A percentile compares a stretch with the other conserved stretches of the same genome.
Evolutionary conservation across 1,140 invertebrate genomes (phyloP).

Genomic region (Polypedilum vanderplanki): DNA sequence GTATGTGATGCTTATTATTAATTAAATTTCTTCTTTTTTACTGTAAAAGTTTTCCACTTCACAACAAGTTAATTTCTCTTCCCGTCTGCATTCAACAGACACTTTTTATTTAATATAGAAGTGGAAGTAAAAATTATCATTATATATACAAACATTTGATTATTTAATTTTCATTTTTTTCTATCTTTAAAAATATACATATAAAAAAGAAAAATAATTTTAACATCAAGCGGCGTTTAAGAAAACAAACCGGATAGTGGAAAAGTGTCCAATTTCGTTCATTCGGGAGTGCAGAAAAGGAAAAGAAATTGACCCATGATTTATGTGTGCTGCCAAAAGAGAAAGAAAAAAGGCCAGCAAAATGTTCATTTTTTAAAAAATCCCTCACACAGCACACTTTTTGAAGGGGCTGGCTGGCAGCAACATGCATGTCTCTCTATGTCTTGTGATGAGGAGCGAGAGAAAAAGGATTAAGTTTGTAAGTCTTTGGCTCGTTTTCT

Average conservation of each 20-base stretch:
- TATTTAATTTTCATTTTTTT: background rate
- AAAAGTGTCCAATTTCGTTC: background rate
- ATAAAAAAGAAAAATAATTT: background rate
- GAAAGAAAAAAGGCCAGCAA: constrained; percentile 2
- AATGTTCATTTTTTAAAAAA: background rate
- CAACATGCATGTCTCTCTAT: constrained; percentile 8
- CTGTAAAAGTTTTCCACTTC: too few relatives aligned
- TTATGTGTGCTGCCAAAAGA: constrained; percentile 4
- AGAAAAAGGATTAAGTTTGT: constrained; percentile 7
- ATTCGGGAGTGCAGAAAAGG: background rate
- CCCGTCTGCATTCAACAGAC: too few relatives aligned
- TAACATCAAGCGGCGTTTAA: too few relatives aligned
- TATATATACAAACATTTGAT: too few relatives aligned
- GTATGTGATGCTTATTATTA: too few relatives aligned
- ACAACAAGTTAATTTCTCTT: too few relatives aligned
- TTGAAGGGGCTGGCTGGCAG: background rate
- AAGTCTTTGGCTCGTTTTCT: background rate
- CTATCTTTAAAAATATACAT: background rate
- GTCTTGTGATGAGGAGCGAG: background rate
- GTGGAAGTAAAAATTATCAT: too few relatives aligned
- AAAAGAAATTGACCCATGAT: constrained; percentile 18
- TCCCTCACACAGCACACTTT: background rate
- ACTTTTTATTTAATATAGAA: too few relatives aligned
- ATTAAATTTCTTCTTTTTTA: too few relatives aligned
- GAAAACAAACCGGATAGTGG: background rate